A percentile compares a stretch with the other conserved stretches of the same genome.
phyloP scores from a whole-genome alignment of 2,113 vertebrate species.

The Cyanocitta stelleri region DNA sequence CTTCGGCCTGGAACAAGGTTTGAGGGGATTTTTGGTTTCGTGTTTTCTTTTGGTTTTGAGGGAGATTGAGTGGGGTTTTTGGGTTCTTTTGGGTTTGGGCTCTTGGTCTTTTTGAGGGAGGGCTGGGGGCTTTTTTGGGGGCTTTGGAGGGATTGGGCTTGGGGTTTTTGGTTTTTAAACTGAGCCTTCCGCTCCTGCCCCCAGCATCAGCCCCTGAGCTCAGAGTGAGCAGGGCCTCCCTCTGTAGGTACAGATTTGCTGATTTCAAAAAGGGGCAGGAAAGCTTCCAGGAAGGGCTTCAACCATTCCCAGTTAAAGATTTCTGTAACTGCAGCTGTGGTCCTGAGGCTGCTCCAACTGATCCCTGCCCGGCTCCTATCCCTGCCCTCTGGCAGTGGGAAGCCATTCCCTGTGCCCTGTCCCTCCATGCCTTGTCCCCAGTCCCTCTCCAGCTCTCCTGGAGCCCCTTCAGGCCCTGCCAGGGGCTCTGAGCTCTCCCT shows the following conservation, averaged over 20 bases:
- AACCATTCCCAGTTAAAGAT: neutral
- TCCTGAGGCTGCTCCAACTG: neutral
- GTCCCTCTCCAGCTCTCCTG: neutral
- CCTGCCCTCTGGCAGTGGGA: neutral
- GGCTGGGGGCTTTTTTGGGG: neutral
- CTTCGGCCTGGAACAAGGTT: no score
- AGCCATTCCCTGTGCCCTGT: neutral
- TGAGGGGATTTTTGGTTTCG: neutral
- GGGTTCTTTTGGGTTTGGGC: neutral
- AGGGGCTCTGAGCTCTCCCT: neutral
- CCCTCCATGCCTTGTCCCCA: neutral
- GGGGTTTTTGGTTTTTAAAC: neutral
- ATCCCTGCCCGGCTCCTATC: neutral
- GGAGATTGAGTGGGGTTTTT: neutral
- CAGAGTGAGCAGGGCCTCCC: neutral
- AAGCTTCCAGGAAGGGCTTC: neutral
- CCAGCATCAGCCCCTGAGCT: neutral
- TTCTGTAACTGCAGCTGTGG: rapidly evolving
- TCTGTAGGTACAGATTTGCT: neutral
- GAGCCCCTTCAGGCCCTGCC: neutral
- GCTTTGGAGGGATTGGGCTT: neutral
- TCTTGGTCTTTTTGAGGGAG: neutral
- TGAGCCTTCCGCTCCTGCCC: neutral
- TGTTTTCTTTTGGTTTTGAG: neutral
- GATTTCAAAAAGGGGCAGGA: neutral